phyloP scores from a whole-genome alignment of 2,888 invertebrate genomes.

The Bombylius major region DNA sequence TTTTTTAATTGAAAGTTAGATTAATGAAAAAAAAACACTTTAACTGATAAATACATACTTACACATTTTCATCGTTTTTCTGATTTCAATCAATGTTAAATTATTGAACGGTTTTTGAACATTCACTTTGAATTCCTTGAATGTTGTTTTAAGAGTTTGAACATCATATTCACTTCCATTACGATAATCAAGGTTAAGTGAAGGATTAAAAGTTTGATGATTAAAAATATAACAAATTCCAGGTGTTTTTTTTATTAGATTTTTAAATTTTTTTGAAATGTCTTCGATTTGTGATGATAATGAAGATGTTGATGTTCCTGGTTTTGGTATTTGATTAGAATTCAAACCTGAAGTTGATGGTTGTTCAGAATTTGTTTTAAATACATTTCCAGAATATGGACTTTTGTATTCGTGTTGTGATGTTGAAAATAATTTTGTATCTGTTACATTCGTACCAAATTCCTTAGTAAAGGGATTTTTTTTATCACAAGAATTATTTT shows the following conservation, averaged over 20 bases:
- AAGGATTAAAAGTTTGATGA: conserved; percentile 27
- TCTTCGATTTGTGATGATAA: background rate
- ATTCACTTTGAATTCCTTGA: conserved; percentile 23
- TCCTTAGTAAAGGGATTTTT: too few species aligned
- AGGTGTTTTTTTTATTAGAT: conserved; percentile 11
- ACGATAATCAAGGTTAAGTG: conserved; percentile 13
- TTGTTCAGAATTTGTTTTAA: background rate
- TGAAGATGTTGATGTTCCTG: background rate
- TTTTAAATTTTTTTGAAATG: background rate
- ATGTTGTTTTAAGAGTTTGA: conserved; percentile 20
- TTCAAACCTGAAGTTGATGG: too few species aligned
- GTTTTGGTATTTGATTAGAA: background rate
- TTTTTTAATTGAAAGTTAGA: too few species aligned
- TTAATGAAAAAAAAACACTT: too few species aligned
- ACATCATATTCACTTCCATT: conserved; percentile 28
- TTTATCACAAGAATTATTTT: too few species aligned
- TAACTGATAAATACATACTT: conserved; percentile 15
- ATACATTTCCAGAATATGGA: background rate
- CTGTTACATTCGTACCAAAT: too few species aligned
- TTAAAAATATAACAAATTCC: conserved; percentile 31
- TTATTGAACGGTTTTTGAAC: conserved; percentile 22
- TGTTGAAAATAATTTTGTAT: background rate
- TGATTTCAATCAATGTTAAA: conserved; percentile 24
- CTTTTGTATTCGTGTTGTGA: background rate
- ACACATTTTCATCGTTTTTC: conserved; percentile 24